Conservation (phyloP, 2,888 invertebrate genomes). For the Beris morrisii region DNA sequence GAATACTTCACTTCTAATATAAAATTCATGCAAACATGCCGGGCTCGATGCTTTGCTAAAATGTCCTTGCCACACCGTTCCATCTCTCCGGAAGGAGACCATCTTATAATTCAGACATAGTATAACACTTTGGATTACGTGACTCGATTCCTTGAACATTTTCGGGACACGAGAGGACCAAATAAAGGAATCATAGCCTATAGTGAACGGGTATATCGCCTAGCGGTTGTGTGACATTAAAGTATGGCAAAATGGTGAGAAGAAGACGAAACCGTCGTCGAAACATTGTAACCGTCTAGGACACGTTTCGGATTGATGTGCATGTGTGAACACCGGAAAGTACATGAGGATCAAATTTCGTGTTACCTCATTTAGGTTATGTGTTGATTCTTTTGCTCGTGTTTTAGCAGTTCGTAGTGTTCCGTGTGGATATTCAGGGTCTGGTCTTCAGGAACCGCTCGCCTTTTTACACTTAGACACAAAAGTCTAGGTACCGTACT, state of each 20-base stretch:
- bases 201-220: slow-evolving; percentile 1
- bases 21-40: slow-evolving; percentile 34
- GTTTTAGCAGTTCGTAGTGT: slow-evolving; percentile 3
- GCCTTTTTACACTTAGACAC: background rate
- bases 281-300: slow-evolving; percentile 15
- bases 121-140: slow-evolving; percentile 45
- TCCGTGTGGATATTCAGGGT: background rate
- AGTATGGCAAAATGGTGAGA: slow-evolving; percentile 1
- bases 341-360: slow-evolving; percentile 28
- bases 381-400: background rate
- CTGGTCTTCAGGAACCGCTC: background rate
- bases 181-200: slow-evolving; percentile 23
- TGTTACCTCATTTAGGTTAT: slow-evolving; percentile 27
- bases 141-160: slow-evolving; percentile 41
- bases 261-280: slow-evolving; percentile 1
- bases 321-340: slow-evolving; percentile 28
- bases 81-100: slow-evolving; percentile 33
- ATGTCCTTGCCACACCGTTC: slow-evolving; percentile 25
- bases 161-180: slow-evolving; percentile 26
- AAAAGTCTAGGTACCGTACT: background rate
- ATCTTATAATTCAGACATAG: slow-evolving; percentile 45
- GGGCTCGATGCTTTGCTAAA: slow-evolving; percentile 29
- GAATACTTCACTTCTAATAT: slow-evolving; percentile 22
- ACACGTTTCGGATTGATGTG: slow-evolving; percentile 31
- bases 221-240: background rate